Conservation (phyloP, 1,140 invertebrate species). For the Drusus annulatus region DNA sequence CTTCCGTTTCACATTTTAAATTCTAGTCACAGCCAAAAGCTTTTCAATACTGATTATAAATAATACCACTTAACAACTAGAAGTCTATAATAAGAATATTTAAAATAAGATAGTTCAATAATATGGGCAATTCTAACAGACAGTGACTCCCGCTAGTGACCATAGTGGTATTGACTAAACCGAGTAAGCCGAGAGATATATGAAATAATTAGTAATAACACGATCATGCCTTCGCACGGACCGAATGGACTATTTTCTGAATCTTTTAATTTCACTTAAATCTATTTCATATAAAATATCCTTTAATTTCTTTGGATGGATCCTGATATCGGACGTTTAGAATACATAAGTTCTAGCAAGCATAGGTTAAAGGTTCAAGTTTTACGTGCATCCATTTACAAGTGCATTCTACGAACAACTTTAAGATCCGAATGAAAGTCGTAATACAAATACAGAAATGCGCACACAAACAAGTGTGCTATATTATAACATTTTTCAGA, state of each 20-base stretch:
- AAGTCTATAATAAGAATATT: conserved; percentile 7
- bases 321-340: conserved; percentile 58
- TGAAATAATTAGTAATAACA: too few relatives aligned
- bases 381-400: conserved; percentile 44
- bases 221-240: too few relatives aligned
- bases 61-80: conserved; percentile 32
- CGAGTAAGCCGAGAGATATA: too few relatives aligned
- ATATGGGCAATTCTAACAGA: too few relatives aligned
- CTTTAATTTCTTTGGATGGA: conserved; percentile 53
- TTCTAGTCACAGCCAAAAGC: conserved; percentile 58
- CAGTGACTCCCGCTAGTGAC: too few relatives aligned
- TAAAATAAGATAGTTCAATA: not conserved
- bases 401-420: conserved; percentile 26
- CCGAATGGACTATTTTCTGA: too few relatives aligned
- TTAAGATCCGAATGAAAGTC: not conserved
- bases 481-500: not conserved
- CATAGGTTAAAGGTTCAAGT: conserved; percentile 25
- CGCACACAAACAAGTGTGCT: not conserved
- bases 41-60: conserved; percentile 43
- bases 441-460: not conserved
- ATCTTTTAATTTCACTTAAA: conserved; percentile 8
- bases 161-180: too few relatives aligned
- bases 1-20: conserved; percentile 29
- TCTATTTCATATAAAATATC: conserved; percentile 40
- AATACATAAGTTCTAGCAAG: conserved; percentile 44